phyloP scores from a whole-genome alignment of 2,113 vertebrate species.

The Corydoras sp. region DNA sequence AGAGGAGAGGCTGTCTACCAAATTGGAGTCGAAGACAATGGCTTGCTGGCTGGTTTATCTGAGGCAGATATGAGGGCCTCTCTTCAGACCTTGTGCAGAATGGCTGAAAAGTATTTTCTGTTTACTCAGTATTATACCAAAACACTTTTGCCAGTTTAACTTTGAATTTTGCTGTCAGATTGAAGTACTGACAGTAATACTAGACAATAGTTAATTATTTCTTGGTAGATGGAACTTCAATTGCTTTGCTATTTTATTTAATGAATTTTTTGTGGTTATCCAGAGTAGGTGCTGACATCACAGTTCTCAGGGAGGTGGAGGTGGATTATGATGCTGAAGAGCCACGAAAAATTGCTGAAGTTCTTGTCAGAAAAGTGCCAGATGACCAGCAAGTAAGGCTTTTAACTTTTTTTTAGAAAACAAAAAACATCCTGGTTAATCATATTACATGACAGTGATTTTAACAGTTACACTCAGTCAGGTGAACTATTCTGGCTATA shows the following conservation, averaged over 20 bases:
- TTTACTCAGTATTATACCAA: not conserved
- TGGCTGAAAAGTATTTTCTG: constrained; percentile 87
- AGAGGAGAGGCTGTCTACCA: constrained; percentile 95
- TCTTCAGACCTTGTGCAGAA: constrained; percentile 84
- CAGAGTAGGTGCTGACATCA: constrained; percentile 95
- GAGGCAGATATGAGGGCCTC: constrained; percentile 94
- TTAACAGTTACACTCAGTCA: no score
- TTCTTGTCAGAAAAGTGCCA: constrained; percentile 93
- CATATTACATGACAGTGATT: no score
- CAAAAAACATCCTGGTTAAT: no score
- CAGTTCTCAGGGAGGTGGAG: constrained; percentile 84
- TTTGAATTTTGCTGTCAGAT: not conserved
- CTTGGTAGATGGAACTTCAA: no score
- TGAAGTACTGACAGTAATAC: no score
- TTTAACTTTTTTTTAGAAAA: not conserved
- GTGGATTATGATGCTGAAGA: constrained; percentile 84
- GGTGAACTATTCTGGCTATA: no score
- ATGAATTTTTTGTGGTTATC: constrained; percentile 1
- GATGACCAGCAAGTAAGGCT: constrained; percentile 90
- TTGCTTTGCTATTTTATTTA: no score
- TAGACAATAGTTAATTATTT: no score
- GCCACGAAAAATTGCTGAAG: constrained; percentile 87
- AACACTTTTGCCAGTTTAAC: not conserved
- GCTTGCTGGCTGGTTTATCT: constrained; percentile 87
- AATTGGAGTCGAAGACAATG: constrained; percentile 97